Percentiles rank a stretch among this genome's conserved stretches.
phyloP scores from a whole-genome alignment of 2,888 invertebrate genomes.

The Melieria crassipennis region DNA sequence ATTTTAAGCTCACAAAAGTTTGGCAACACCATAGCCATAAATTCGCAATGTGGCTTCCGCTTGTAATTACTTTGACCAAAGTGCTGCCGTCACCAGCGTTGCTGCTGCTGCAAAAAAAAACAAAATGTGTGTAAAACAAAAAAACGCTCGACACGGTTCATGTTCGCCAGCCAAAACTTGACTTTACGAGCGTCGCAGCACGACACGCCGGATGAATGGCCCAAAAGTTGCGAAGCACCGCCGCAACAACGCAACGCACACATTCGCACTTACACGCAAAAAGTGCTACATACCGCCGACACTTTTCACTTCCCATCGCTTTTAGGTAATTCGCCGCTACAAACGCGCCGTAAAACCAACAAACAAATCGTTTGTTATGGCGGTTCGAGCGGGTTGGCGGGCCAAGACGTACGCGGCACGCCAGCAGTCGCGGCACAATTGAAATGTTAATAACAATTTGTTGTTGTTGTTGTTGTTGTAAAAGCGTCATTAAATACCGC shows the following conservation, averaged over 20 bases:
- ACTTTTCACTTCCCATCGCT: too few species aligned
- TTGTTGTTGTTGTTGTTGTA: slow-evolving; percentile 34
- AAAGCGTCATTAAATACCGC: slow-evolving; percentile 17
- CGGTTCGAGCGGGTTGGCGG: not conserved
- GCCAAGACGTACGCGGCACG: slow-evolving; percentile 3
- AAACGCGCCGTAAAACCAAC: not conserved
- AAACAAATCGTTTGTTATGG: not conserved
- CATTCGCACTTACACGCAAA: too few species aligned
- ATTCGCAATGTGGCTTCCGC: not conserved
- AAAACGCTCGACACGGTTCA: not conserved
- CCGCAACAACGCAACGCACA: too few species aligned
- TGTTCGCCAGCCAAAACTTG: not conserved
- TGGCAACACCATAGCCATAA: not conserved
- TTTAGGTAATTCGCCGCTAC: not conserved
- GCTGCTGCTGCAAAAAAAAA: not conserved
- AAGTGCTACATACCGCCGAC: too few species aligned
- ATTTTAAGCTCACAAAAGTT: too few species aligned
- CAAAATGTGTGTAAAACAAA: not conserved
- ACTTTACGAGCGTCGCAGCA: not conserved
- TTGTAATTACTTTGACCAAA: slow-evolving; percentile 18
- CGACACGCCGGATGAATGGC: not conserved
- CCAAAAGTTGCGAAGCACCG: not conserved
- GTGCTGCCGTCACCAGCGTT: slow-evolving; percentile 3
- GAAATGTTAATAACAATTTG: slow-evolving; percentile 26
- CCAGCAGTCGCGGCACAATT: slow-evolving; percentile 11